Evolutionary conservation across 2,113 vertebrate genomes (phyloP).

Genomic region (Panurus biarmicus): DNA sequence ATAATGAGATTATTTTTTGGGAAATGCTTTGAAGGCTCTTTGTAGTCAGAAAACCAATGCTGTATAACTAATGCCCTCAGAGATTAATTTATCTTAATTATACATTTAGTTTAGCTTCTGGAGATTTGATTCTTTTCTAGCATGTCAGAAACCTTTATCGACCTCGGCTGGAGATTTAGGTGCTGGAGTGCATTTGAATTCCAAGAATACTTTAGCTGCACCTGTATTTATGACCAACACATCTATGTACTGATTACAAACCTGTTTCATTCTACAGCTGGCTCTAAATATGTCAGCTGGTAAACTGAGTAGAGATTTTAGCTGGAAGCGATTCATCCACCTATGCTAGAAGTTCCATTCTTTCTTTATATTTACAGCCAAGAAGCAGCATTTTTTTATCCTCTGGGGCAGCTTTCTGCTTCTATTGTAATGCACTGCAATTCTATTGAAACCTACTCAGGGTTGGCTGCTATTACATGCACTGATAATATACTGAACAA

Average conservation of each 20-base stretch:
- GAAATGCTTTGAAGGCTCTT: not conserved
- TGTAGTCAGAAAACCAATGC: not conserved
- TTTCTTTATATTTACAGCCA: not conserved
- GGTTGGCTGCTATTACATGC: rapidly evolving
- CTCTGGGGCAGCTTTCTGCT: not conserved
- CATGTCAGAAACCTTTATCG: not conserved
- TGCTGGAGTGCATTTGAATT: not conserved
- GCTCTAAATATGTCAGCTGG: not conserved
- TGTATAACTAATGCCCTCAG: not conserved
- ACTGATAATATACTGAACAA: not conserved
- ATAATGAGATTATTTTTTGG: not conserved
- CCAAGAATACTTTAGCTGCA: not conserved
- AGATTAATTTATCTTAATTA: not conserved
- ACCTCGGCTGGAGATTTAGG: not conserved
- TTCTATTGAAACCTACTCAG: not conserved
- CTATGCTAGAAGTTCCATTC: not conserved
- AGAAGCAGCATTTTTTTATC: not conserved
- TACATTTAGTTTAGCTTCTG: not conserved
- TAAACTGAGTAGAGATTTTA: not conserved
- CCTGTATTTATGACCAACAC: not conserved
- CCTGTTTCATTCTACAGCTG: not conserved
- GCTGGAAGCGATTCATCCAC: not conserved
- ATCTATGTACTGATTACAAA: not conserved
- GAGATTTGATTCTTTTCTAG: not conserved
- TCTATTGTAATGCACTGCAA: not conserved